These are phyloP conservation scores for Blera fallax DNA, from an alignment of 2,888 invertebrate genomes.

Conservation along the genomic window DNA sequence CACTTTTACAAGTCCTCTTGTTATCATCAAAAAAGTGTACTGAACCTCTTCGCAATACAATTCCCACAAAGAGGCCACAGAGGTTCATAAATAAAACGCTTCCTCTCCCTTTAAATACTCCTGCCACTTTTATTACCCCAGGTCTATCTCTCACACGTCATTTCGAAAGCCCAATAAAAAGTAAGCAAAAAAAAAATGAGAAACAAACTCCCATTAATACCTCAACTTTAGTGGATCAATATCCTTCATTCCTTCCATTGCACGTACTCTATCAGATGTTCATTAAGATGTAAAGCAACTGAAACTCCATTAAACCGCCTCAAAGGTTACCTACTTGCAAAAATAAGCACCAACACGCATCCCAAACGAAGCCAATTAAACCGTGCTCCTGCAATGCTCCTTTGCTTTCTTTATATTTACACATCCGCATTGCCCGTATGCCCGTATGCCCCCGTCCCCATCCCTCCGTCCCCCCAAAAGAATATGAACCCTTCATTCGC, in stretches of 20 bases:
- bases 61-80: background rate
- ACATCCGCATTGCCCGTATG: background rate
- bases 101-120: background rate
- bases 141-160: conserved; percentile 19
- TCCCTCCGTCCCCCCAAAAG: background rate
- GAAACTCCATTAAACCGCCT: conserved; percentile 43
- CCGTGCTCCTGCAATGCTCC: background rate
- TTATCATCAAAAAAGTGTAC: too few relatives aligned
- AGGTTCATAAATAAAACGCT: background rate
- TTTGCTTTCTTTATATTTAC: background rate
- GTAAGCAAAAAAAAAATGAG: background rate
- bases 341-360: conserved; percentile 6
- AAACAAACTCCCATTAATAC: conserved; percentile 18
- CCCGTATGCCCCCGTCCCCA: too few relatives aligned
- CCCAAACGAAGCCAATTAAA: conserved; percentile 55
- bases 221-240: conserved; percentile 19
- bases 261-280: conserved; percentile 27
- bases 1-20: too few relatives aligned
- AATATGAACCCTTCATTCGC: conserved; percentile 19
- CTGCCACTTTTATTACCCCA: background rate
- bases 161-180: conserved; percentile 18
- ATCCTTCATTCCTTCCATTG: background rate
- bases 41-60: too few relatives aligned
- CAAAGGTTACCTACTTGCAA: conserved; percentile 30
- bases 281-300: conserved; percentile 30